Conservation (phyloP, 23 tunicate species). For the Botrylloides violaceus region DNA sequence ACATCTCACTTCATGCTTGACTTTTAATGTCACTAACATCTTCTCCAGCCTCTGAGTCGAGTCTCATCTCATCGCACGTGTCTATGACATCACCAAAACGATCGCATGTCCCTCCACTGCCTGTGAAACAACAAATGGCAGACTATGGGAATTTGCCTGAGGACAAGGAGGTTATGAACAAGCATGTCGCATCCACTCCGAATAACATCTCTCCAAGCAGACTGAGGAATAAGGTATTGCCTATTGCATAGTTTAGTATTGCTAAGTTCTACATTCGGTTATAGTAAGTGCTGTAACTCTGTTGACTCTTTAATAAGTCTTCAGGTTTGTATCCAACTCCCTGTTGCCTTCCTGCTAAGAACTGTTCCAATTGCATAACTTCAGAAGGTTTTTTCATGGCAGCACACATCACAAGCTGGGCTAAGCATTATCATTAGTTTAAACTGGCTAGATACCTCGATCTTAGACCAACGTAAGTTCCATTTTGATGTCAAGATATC, state of each 20-base stretch:
- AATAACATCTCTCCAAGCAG: conserved; percentile 37
- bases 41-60: conserved; percentile 10
- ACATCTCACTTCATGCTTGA: too few species aligned
- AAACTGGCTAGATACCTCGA: too few species aligned
- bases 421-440: too few species aligned
- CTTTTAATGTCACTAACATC: too few species aligned
- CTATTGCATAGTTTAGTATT: background rate
- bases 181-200: conserved; percentile 37
- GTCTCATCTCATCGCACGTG: background rate
- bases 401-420: background rate
- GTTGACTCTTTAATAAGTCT: too few species aligned
- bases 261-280: background rate
- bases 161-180: conserved; percentile 39
- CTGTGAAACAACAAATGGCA: conserved; percentile 36
- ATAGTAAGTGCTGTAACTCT: too few species aligned
- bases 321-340: too few species aligned
- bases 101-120: conserved; percentile 50
- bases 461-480: too few species aligned
- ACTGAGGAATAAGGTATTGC: conserved; percentile 14
- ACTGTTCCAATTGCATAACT: too few species aligned
- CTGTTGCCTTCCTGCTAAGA: too few species aligned
- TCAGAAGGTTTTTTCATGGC: too few species aligned
- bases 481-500: too few species aligned
- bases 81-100: background rate
- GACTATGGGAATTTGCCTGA: conserved; percentile 74